Percentiles rank a stretch among this genome's conserved stretches.
These are phyloP conservation scores for Sympetrum striolatum DNA, from an alignment of 2,888 invertebrate genomes.

Conservation along the genomic window DNA sequence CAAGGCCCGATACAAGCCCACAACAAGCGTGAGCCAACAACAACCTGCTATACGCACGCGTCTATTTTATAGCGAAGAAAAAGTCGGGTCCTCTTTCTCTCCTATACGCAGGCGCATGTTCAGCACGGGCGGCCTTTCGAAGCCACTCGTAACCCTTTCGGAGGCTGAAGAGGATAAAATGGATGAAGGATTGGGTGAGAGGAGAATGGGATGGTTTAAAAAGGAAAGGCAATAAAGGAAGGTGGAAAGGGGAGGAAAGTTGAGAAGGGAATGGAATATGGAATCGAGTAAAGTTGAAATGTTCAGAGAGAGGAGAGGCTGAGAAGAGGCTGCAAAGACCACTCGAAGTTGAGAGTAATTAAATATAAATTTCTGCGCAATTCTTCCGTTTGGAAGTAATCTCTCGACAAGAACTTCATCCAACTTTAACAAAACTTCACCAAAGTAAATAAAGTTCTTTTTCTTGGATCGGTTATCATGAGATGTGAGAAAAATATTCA, in stretches of 20 bases:
- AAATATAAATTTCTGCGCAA: too few relatives aligned
- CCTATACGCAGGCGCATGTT: background rate
- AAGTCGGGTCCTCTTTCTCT: background rate
- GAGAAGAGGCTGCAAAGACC: too few relatives aligned
- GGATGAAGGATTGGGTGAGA: background rate
- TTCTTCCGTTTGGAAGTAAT: too few relatives aligned
- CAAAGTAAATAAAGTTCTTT: too few relatives aligned
- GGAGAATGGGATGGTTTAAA: background rate
- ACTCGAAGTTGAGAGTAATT: too few relatives aligned
- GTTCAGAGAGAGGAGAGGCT: too few relatives aligned
- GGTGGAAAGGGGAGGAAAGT: background rate
- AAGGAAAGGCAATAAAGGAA: background rate
- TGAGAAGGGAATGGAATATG: background rate
- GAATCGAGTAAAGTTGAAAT: background rate
- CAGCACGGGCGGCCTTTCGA: constrained; percentile 14
- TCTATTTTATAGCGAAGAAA: background rate
- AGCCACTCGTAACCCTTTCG: constrained; percentile 16
- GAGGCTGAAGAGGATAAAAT: background rate
- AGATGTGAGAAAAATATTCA: too few relatives aligned
- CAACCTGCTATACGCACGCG: background rate
- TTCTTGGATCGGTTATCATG: too few relatives aligned
- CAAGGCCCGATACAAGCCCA: background rate
- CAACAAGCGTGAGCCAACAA: background rate
- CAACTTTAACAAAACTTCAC: too few relatives aligned
- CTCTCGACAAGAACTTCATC: too few relatives aligned